Base-by-base conservation (phyloP, 2,797 vertebrate genomes). In the Falco rusticolus region DNA sequence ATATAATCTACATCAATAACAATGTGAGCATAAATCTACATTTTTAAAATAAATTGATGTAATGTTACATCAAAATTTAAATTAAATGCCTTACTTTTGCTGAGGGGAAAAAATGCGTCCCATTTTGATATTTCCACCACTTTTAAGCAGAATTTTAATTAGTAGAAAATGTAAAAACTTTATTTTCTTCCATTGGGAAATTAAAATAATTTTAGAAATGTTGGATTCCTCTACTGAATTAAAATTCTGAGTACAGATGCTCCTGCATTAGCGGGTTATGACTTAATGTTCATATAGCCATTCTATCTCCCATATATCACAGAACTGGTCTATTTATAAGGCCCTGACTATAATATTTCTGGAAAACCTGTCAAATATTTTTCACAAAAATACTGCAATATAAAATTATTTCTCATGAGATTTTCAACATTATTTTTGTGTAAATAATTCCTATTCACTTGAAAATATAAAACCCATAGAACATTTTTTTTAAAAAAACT, bases 401-500 rank as follows among this genome's bases (percentile, higher is more conserved):
- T 28, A 51, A 61, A 75, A 56, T 15, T 15, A 59, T 56, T 89
- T 66, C 51, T 84, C 17, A 29, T 63, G 28, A 60, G 48, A 68
- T 53, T 56, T 75, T 43, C 11, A 70, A 21, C 4, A 31, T n/a
- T 34, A 26, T 14, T 69, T 84, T 53, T 19, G 6, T 87, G 21
- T 45, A 90, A 87, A 80, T 26, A 72, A 68, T 68, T 79, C 11
- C 9, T 54, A 31, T 70, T 78, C 12, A 39, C 14, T 37, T 33
- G 11, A 74, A 89, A 88, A 68, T 10, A 48, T 2, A 61, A 70
- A 74, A 65, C 2, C 0, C 0, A 0, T 43, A 76, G 69, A 81
- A 0, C 9, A 16, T 31, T 16, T 61, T 29, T 41, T 13, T 11
- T 1, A 8, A 19, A 31, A 31, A 34, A 33, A 2, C 1, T 50